Evolutionary conservation across 2,797 vertebrate genomes (phyloP).

Genomic region (Monodelphis domestica): DNA sequence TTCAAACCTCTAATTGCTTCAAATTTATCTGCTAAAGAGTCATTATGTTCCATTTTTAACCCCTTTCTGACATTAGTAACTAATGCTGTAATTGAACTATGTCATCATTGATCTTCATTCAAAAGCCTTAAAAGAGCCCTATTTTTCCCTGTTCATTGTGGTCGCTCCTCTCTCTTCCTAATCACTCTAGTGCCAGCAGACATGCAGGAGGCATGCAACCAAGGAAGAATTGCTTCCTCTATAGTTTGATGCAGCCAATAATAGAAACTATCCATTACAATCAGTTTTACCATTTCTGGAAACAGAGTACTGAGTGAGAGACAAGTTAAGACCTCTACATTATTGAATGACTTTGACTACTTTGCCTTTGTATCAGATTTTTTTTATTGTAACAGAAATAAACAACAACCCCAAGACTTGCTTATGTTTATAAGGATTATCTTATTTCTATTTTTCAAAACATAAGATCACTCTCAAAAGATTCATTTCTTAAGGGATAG

Average conservation of each 20-base stretch:
- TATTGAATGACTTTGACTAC: slow-evolving; percentile 42
- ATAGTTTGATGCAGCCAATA: not conserved
- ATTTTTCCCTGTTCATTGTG: slow-evolving; percentile 62
- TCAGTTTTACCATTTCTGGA: slow-evolving; percentile 39
- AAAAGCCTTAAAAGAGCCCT: slow-evolving; percentile 69
- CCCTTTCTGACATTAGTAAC: slow-evolving; percentile 80
- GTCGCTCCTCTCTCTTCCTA: slow-evolving; percentile 40
- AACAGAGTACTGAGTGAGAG: slow-evolving; percentile 12
- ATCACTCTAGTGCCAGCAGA: slow-evolving; percentile 55
- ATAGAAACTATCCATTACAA: not conserved
- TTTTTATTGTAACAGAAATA: slow-evolving; percentile 18
- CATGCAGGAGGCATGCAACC: not conserved
- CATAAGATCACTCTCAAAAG: not conserved
- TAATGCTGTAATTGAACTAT: slow-evolving; percentile 82
- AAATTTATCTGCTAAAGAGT: slow-evolving; percentile 82
- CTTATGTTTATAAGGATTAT: slow-evolving; percentile 28
- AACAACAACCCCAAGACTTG: slow-evolving; percentile 31
- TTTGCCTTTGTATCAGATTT: slow-evolving; percentile 16
- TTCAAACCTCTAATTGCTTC: slow-evolving; percentile 83
- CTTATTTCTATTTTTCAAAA: slow-evolving; percentile 3
- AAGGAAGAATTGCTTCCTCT: not conserved
- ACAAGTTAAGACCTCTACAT: slow-evolving; percentile 1
- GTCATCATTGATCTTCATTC: slow-evolving; percentile 80
- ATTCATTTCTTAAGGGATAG: not conserved
- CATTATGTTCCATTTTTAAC: slow-evolving; percentile 83